Evolutionary conservation across 1,140 invertebrate species (phyloP).

Genomic region (Hirudo medicinalis): DNA sequence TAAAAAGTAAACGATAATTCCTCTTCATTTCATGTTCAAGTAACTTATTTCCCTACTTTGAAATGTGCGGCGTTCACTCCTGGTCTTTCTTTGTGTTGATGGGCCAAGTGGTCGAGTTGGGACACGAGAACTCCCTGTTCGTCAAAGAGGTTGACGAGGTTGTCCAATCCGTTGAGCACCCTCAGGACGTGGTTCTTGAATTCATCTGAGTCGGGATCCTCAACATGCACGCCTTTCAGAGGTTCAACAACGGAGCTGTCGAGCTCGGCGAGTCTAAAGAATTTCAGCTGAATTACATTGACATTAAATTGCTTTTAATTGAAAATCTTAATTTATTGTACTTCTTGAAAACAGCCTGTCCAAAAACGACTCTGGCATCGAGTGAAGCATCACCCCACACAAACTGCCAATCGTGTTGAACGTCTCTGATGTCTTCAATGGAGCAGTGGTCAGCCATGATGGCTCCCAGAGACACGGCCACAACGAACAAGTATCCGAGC

Average conservation of each 20-base stretch:
- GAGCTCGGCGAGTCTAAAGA: constrained; percentile 20
- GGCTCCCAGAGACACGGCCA: too few relatives aligned
- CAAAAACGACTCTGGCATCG: too few relatives aligned
- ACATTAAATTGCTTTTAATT: too few relatives aligned
- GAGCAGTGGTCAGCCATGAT: too few relatives aligned
- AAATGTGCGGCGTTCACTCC: constrained; percentile 20
- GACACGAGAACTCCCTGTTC: constrained; percentile 11
- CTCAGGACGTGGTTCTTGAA: constrained; percentile 20
- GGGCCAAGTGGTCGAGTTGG: constrained; percentile 18
- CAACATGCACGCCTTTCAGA: constrained; percentile 12
- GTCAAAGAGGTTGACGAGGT: constrained; percentile 11
- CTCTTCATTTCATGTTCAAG: neutral
- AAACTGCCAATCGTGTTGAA: too few relatives aligned
- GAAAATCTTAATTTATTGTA: too few relatives aligned
- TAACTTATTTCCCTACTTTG: constrained; percentile 5
- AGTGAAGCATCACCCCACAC: too few relatives aligned
- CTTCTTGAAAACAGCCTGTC: too few relatives aligned
- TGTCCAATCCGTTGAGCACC: constrained; percentile 21
- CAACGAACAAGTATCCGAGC: too few relatives aligned
- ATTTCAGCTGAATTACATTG: neutral
- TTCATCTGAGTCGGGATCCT: constrained; percentile 9
- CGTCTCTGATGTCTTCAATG: too few relatives aligned
- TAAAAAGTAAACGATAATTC: neutral
- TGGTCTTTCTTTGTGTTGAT: constrained; percentile 14
- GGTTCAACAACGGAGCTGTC: constrained; percentile 7